Conservation (phyloP, 2,888 invertebrate species). For the Apodemia mormo region DNA sequence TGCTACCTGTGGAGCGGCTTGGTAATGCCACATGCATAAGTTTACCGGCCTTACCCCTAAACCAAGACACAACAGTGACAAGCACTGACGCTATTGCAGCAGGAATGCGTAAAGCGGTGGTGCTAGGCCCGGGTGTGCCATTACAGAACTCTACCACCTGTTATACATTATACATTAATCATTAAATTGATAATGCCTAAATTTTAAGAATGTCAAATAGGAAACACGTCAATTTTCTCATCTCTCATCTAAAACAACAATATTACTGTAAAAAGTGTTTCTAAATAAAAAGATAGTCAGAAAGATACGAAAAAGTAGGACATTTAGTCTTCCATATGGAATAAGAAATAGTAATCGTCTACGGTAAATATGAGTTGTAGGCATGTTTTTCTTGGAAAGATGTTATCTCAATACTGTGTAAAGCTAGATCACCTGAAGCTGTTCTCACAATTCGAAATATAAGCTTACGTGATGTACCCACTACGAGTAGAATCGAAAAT, state of each 20-base stretch:
- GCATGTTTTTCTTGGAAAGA: not conserved
- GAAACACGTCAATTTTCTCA: not conserved
- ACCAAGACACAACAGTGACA: too few species aligned
- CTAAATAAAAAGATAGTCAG: not conserved
- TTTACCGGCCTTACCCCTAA: too few species aligned
- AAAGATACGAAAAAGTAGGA: slow-evolving; percentile 14
- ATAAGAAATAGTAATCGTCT: slow-evolving; percentile 8
- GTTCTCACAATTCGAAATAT: not conserved
- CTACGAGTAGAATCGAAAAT: too few species aligned
- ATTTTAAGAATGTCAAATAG: too few species aligned
- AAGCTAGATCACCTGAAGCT: slow-evolving; percentile 12
- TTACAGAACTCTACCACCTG: too few species aligned
- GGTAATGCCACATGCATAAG: too few species aligned
- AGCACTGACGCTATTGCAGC: too few species aligned
- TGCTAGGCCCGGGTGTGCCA: too few species aligned
- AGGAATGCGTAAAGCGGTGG: too few species aligned
- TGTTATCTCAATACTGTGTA: slow-evolving; percentile 3
- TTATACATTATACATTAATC: too few species aligned
- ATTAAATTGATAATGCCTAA: too few species aligned
- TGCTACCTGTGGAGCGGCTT: too few species aligned
- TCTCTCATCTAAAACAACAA: not conserved
- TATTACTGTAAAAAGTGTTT: slow-evolving; percentile 1
- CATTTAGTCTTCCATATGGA: slow-evolving; percentile 7
- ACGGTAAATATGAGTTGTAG: slow-evolving; percentile 6
- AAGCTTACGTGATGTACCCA: not conserved